Evolutionary conservation across 2,797 vertebrate species (phyloP).

Genomic region (Podarcis lilfordi): DNA sequence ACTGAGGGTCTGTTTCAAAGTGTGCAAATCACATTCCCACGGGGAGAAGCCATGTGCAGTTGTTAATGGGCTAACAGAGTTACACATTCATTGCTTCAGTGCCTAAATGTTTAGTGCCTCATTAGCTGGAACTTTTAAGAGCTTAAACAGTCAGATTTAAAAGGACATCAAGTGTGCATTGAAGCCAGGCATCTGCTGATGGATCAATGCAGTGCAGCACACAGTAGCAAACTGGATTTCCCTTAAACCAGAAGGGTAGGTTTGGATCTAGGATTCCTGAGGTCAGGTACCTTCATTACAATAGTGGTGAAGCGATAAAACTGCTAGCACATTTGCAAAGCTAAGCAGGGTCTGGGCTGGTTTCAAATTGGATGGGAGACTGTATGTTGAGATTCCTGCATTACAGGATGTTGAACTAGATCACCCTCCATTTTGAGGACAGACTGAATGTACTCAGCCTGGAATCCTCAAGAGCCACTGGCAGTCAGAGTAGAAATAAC

Average conservation of each 20-base stretch:
- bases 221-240: not conserved
- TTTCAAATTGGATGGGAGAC: too few relatives aligned
- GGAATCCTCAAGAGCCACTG: too few relatives aligned
- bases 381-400: too few relatives aligned
- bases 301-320: too few relatives aligned
- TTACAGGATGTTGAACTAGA: too few relatives aligned
- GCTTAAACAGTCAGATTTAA: conserved; percentile 3
- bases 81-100: not conserved
- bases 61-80: conserved; percentile 15
- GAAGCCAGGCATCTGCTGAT: not conserved
- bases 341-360: too few relatives aligned
- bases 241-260: rapidly evolving
- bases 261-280: not conserved
- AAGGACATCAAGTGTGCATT: not conserved
- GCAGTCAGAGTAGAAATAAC: too few relatives aligned
- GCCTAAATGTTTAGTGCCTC: not conserved
- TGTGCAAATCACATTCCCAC: not conserved
- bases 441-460: too few relatives aligned
- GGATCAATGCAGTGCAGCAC: not conserved
- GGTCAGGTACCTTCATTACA: too few relatives aligned
- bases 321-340: too few relatives aligned
- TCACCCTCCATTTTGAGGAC: too few relatives aligned
- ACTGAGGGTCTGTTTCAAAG: not conserved
- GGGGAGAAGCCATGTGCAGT: not conserved
- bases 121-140: conserved; percentile 7